Evolutionary conservation across 1,140 invertebrate species (phyloP).

Genomic region (Homarus americanus): DNA sequence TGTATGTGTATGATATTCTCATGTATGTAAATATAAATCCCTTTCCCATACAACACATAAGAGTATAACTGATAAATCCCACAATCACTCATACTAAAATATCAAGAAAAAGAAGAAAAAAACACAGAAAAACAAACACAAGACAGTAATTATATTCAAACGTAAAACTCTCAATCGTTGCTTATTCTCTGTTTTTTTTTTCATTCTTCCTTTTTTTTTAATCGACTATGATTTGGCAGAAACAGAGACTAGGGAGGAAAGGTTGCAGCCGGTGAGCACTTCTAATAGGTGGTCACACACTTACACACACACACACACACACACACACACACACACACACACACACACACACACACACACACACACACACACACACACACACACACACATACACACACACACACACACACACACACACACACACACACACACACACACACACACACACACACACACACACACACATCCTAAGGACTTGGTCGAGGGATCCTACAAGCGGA

Average conservation of each 20-base stretch:
- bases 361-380: slow-evolving; percentile 30
- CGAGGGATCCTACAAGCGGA: background rate
- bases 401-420: slow-evolving; percentile 18
- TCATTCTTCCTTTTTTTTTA: background rate
- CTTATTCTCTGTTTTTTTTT: background rate
- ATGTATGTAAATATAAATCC: no score
- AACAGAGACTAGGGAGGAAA: no score
- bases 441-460: background rate
- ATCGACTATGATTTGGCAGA: no score
- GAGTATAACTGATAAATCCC: no score
- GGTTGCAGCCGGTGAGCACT: no score
- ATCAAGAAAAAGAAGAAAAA: no score
- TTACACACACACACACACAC: background rate
- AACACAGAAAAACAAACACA: no score
- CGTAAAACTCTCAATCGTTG: background rate
- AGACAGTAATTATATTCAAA: background rate
- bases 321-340: background rate
- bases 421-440: background rate
- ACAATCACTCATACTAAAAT: no score
- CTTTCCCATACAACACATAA: no score
- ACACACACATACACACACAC: background rate
- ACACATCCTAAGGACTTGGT: background rate
- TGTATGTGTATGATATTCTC: no score
- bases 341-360: background rate
- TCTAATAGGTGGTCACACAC: background rate